A percentile compares a stretch with the other conserved stretches of the same genome.
Evolutionary conservation across 2,113 vertebrate species (phyloP).

Genomic region (Chiloscyllium plagiosum): DNA sequence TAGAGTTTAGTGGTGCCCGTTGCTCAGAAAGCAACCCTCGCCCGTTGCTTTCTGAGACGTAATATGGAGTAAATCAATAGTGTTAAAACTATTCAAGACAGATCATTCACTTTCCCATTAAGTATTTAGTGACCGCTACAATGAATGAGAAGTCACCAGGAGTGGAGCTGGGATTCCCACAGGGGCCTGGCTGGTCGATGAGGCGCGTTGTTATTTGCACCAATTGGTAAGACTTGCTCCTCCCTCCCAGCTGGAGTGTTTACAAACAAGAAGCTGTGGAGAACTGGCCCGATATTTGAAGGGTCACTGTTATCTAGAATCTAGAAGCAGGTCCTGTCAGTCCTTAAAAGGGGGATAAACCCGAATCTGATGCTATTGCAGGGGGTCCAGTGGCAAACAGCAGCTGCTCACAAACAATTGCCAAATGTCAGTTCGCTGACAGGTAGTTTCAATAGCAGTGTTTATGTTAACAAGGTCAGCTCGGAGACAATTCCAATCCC

Average conservation of each 20-base stretch:
- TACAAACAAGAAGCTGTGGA: not conserved
- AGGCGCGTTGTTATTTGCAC: not conserved
- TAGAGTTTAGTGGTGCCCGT: too few species aligned
- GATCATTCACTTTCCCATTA: not conserved
- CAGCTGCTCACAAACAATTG: too few species aligned
- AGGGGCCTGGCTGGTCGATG: not conserved
- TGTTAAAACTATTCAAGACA: not conserved
- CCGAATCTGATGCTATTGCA: too few species aligned
- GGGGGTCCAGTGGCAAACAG: too few species aligned
- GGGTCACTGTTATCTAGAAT: not conserved
- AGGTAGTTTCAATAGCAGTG: not conserved
- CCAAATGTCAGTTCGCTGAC: too few species aligned
- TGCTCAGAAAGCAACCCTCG: too few species aligned
- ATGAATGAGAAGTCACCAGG: not conserved
- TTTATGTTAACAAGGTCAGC: too few species aligned
- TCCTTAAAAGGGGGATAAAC: not conserved
- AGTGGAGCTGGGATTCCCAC: not conserved
- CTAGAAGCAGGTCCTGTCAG: not conserved
- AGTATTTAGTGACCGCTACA: not conserved
- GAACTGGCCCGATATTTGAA: not conserved
- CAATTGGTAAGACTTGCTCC: not conserved
- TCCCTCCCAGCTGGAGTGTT: not conserved
- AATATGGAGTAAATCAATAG: too few species aligned
- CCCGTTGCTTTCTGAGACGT: too few species aligned
- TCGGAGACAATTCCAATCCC: too few species aligned